Percentiles rank a stretch among this genome's conserved stretches.
phyloP scores from a whole-genome alignment of 2,888 invertebrate species.

The Ophioninae sp. region DNA sequence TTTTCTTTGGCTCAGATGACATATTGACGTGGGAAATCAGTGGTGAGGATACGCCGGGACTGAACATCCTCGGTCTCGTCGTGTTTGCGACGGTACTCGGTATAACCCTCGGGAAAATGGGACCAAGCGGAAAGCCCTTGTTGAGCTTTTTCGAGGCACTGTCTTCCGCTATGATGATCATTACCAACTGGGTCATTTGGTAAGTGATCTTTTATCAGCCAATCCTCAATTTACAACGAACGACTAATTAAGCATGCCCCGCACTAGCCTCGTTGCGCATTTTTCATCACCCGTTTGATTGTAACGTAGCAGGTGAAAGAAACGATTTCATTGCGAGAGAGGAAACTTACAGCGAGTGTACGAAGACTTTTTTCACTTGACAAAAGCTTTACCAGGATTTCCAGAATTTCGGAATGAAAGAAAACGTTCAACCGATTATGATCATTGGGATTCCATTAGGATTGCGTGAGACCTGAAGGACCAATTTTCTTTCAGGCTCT shows the following conservation, averaged over 20 bases:
- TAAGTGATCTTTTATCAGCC: conserved; percentile 78
- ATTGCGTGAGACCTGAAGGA: background rate
- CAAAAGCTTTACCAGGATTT: background rate
- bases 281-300: background rate
- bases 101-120: conserved; percentile 94
- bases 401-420: background rate
- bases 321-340: background rate
- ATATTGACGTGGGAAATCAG: conserved; percentile 85
- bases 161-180: conserved; percentile 97
- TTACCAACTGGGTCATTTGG: conserved; percentile 98
- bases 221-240: conserved; percentile 14
- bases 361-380: background rate
- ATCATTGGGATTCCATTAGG: background rate
- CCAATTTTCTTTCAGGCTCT: conserved; percentile 85
- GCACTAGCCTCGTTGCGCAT: background rate
- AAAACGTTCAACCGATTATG: background rate
- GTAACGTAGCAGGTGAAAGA: background rate
- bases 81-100: conserved; percentile 94
- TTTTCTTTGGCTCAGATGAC: conserved; percentile 64
- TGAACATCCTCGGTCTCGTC: conserved; percentile 93
- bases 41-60: conserved; percentile 87
- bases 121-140: conserved; percentile 90
- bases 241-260: background rate
- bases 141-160: conserved; percentile 92
- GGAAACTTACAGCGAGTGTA: background rate